phyloP scores from a whole-genome alignment of 2,113 vertebrate species.

The Dasypus novemcinctus region DNA sequence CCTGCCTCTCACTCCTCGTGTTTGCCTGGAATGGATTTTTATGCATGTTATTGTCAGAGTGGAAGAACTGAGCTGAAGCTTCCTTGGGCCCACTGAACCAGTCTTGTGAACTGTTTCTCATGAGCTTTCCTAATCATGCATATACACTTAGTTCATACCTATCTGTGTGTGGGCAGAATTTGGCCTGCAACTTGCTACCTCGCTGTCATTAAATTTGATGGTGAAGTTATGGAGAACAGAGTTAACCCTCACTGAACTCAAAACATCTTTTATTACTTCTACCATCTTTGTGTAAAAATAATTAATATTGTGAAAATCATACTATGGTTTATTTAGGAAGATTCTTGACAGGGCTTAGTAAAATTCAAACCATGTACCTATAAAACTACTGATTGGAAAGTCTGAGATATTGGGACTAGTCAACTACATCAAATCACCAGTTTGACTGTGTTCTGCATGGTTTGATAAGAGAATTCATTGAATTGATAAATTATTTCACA shows the following conservation, averaged over 20 bases:
- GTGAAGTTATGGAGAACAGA: neutral
- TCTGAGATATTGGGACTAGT: neutral
- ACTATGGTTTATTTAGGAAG: neutral
- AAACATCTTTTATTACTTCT: neutral
- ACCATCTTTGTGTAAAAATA: neutral
- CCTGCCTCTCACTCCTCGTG: neutral
- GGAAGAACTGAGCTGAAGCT: neutral
- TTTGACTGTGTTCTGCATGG: neutral
- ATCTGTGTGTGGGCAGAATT: neutral
- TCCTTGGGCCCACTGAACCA: neutral
- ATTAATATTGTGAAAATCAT: no score
- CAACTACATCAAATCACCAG: neutral
- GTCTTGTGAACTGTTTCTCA: neutral
- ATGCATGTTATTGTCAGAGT: neutral
- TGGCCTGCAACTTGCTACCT: neutral
- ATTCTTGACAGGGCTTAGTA: neutral
- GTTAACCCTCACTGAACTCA: neutral
- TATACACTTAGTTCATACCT: neutral
- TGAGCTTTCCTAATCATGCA: neutral
- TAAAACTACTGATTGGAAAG: neutral
- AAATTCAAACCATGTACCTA: neutral
- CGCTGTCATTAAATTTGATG: neutral
- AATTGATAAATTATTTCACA: neutral
- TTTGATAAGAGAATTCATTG: neutral
- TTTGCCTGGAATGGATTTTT: neutral